Percentiles rank a stretch among this genome's conserved stretches.
Conservation (phyloP, 1,140 invertebrate species). For the Anagrus nilaparvatae region DNA sequence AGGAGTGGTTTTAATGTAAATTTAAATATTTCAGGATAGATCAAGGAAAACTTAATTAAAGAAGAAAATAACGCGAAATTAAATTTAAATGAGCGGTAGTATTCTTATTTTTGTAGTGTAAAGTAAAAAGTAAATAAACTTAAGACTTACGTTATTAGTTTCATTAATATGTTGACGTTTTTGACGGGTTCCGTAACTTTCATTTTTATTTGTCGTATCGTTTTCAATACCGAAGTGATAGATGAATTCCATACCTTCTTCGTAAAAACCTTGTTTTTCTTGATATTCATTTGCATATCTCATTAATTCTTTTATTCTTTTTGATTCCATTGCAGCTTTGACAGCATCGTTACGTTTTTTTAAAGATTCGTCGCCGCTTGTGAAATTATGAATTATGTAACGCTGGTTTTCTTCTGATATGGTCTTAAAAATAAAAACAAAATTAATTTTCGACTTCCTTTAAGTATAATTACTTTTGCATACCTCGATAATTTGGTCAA, state of each 20-base stretch:
- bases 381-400: conserved; percentile 35
- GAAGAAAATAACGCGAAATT: too few relatives aligned
- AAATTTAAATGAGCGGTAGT: too few relatives aligned
- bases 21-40: too few relatives aligned
- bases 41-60: too few relatives aligned
- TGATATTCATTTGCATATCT: conserved; percentile 35
- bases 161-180: conserved; percentile 31
- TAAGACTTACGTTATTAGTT: conserved; percentile 26
- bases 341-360: conserved; percentile 30
- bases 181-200: conserved; percentile 19
- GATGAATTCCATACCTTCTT: conserved; percentile 36
- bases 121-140: too few relatives aligned
- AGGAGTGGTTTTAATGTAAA: too few relatives aligned
- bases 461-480: conserved; percentile 5
- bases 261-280: conserved; percentile 37
- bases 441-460: too few relatives aligned
- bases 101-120: too few relatives aligned
- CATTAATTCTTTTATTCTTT: conserved; percentile 28
- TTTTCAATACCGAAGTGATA: conserved; percentile 34
- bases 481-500: conserved; percentile 30
- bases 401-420: conserved; percentile 25
- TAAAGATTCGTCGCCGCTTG: conserved; percentile 33
- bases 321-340: conserved; percentile 24
- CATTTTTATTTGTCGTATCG: conserved; percentile 12
- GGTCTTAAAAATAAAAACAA: too few relatives aligned